Percentiles rank a stretch among this genome's conserved stretches.
Conservation (phyloP, 2,888 invertebrate species). For the Papilio elwesi region DNA sequence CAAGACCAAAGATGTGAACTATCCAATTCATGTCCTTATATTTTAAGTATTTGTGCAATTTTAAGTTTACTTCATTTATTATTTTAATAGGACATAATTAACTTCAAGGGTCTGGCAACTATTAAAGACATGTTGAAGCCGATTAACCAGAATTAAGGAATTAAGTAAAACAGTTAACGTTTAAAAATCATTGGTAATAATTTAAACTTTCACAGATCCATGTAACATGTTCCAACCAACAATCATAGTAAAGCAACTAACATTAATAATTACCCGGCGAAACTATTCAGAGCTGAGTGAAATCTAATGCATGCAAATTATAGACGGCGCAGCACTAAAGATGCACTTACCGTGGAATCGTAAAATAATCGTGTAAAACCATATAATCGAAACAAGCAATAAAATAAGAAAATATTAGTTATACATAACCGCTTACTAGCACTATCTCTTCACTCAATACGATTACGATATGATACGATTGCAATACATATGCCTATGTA, state of each 20-base stretch:
- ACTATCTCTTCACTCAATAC: not conserved
- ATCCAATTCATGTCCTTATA: no score
- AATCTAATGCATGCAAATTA: constrained; percentile 37
- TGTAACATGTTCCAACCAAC: constrained; percentile 9
- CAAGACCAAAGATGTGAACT: no score
- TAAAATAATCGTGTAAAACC: constrained; percentile 33
- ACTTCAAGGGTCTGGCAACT: no score
- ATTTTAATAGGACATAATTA: no score
- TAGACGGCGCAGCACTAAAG: constrained; percentile 21
- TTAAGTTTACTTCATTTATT: no score
- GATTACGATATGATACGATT: not conserved
- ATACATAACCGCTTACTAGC: constrained; percentile 5
- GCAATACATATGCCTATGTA: not conserved
- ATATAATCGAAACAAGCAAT: constrained; percentile 32
- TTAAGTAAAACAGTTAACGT: not conserved
- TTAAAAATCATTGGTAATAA: not conserved
- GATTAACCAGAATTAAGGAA: not conserved
- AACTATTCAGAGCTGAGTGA: constrained; percentile 9
- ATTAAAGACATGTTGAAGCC: not conserved
- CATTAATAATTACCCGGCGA: constrained; percentile 8
- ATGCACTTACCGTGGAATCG: constrained; percentile 14
- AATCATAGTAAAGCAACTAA: constrained; percentile 14
- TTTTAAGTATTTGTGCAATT: no score
- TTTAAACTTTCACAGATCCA: not conserved
- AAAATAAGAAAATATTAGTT: constrained; percentile 33